Evolutionary conservation across 2,797 vertebrate genomes (phyloP), one percentile per base, ranked within the genome.

Genomic region (Sebastiscus albofasciatus): DNA sequence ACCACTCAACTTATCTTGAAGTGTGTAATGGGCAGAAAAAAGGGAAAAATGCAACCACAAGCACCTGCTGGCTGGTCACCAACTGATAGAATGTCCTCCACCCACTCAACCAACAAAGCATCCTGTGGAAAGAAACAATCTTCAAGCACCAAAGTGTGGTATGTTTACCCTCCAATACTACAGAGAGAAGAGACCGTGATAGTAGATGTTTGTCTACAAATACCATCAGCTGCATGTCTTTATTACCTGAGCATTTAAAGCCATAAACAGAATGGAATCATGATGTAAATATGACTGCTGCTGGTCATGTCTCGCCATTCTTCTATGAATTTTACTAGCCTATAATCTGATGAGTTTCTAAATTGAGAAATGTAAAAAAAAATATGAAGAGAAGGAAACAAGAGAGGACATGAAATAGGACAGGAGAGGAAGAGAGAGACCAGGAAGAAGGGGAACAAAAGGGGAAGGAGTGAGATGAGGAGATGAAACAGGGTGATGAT

Each of bases 181-280:
- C 29, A 33, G 29, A 61, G 59, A 9, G 3, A 61, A 61, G 5
- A 0, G 39, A 42, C 39, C 14, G 39, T 6, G 24, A 67, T 6
- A 34, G 55, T 2, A 27, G 36, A 65, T 7, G 67, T 85, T 85
- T 90, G 86, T 87, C 88, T 83, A 74, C 89, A 88, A 90, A 93
- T 84, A 78, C 72, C 86, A 86, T 80, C 73, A 49, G 66, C 58
- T 80, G 73, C 79, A 33, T 62, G 58, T 73, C 72, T 74, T 58
- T 80, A 70, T 81, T 90, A 92, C 94, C 94, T 94, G 94, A 94
- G 92, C 67, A 3, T 67, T 76, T 61, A 72, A 82, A 58, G 67
- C 74, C 67, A 34, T 77, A 29, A 83, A 79, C 65, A 72, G 67
- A 77, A 75, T 76, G 20, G 4, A 64, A 88, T 82, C 76, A 65